Conservation (phyloP, 2,888 invertebrate genomes). For the Latrodectus elegans region DNA sequence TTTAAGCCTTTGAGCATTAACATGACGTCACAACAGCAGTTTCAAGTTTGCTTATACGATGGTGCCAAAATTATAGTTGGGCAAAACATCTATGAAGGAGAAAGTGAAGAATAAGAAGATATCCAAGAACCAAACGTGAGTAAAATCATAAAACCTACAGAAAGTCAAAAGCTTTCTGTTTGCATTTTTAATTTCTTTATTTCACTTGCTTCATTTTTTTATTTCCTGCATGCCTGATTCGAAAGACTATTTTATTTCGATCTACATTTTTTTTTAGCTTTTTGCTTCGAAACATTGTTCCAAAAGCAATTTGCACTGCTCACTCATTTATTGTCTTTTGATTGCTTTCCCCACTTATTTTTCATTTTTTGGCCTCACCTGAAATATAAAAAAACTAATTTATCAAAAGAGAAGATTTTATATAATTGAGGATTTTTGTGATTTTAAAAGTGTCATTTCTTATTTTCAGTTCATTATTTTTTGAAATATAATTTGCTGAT, state of each 20-base stretch:
- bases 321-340: constrained; percentile 26
- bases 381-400: constrained; percentile 14
- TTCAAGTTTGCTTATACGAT: too few species aligned
- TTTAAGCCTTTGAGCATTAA: too few species aligned
- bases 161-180: constrained; percentile 64
- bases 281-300: constrained; percentile 20
- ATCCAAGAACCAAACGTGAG: constrained; percentile 39
- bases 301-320: constrained; percentile 48
- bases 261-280: neutral
- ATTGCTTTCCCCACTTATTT: constrained; percentile 3
- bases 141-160: constrained; percentile 48
- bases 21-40: too few species aligned
- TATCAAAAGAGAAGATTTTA: constrained; percentile 6
- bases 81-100: constrained; percentile 43
- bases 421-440: constrained; percentile 7
- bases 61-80: constrained; percentile 27
- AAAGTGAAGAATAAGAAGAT: constrained; percentile 36
- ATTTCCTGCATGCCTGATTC: constrained; percentile 6
- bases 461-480: constrained; percentile 21
- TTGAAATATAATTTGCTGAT: constrained; percentile 23
- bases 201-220: constrained; percentile 52
- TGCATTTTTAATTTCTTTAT: constrained; percentile 36
- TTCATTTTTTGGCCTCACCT: constrained; percentile 12
- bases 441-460: constrained; percentile 9
- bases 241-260: constrained; percentile 18